phyloP scores from a whole-genome alignment of 2,797 vertebrate species.

The Bradypodion pumilum region DNA sequence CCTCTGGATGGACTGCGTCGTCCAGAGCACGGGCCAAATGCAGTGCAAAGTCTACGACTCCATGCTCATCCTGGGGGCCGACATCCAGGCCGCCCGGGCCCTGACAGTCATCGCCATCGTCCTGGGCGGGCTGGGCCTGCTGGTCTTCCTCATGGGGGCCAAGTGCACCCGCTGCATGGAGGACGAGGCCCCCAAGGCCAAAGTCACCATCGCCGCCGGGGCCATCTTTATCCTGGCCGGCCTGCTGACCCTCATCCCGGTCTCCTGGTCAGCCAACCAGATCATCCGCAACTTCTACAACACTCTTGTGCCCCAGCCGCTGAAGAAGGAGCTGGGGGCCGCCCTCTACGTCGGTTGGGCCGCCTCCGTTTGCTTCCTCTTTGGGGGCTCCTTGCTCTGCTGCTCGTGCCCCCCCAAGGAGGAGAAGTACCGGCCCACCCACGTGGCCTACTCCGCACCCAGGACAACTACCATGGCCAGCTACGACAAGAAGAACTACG shows the following conservation, averaged over 20 bases:
- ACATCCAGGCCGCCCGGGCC: conserved; percentile 90
- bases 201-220: conserved; percentile 90
- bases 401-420: conserved; percentile 90
- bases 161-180: conserved; percentile 96
- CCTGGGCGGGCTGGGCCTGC: conserved; percentile 82
- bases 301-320: conserved; percentile 79
- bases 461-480: conserved; percentile 79
- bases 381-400: conserved; percentile 90
- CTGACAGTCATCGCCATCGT: conserved; percentile 88
- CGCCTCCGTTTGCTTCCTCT: conserved; percentile 81
- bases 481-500: conserved; percentile 93
- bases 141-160: conserved; percentile 89
- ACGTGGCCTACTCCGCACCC: conserved; percentile 86
- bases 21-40: conserved; percentile 91
- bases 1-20: conserved; percentile 91
- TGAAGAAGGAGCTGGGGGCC: conserved; percentile 89
- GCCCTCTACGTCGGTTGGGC: conserved; percentile 92
- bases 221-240: conserved; percentile 88
- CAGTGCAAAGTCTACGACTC: conserved; percentile 91
- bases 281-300: conserved; percentile 96
- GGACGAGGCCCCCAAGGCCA: conserved; percentile 89
- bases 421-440: conserved; percentile 81
- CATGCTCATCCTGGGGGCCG: conserved; percentile 84
- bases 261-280: conserved; percentile 93
- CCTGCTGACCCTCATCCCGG: conserved; percentile 89